Evolutionary conservation across 2,888 invertebrate genomes (phyloP).

Genomic region (Cosmopolites sordidus): DNA sequence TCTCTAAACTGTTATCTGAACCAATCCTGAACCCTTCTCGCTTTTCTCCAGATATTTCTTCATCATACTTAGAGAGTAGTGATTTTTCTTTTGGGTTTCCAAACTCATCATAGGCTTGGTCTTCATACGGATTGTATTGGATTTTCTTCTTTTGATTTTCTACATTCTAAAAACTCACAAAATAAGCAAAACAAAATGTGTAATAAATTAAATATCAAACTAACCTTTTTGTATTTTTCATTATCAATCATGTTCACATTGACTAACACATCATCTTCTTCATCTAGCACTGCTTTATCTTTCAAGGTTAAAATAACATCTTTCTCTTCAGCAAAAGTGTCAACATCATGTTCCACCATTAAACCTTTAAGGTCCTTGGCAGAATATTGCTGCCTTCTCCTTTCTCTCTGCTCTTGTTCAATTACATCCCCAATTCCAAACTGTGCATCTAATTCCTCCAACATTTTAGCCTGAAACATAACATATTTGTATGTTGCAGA

Average conservation of each 20-base stretch:
- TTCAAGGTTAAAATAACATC: constrained; percentile 88
- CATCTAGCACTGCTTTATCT: constrained; percentile 86
- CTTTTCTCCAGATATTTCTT: constrained; percentile 77
- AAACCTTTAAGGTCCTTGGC: constrained; percentile 74
- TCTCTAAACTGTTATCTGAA: constrained; percentile 55
- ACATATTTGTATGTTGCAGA: constrained; percentile 2
- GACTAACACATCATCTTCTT: constrained; percentile 78
- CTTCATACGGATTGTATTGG: constrained; percentile 83
- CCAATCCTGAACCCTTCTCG: constrained; percentile 75
- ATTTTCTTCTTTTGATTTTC: constrained; percentile 79
- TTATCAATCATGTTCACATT: constrained; percentile 88
- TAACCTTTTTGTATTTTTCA: constrained; percentile 73
- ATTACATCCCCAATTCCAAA: constrained; percentile 85
- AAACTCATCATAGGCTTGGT: constrained; percentile 67
- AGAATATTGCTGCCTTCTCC: constrained; percentile 60
- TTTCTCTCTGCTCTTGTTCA: constrained; percentile 66
- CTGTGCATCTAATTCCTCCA: constrained; percentile 93
- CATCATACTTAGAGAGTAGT: constrained; percentile 89
- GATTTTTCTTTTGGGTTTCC: constrained; percentile 61
- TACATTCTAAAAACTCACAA: constrained; percentile 66
- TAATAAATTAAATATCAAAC: too few relatives aligned
- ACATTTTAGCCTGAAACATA: constrained; percentile 70
- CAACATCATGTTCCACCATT: constrained; percentile 77
- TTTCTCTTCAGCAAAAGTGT: constrained; percentile 68
- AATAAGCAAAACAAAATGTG: too few relatives aligned